Conservation (phyloP, 2,113 vertebrate species). For the Empidonax alnorum region DNA sequence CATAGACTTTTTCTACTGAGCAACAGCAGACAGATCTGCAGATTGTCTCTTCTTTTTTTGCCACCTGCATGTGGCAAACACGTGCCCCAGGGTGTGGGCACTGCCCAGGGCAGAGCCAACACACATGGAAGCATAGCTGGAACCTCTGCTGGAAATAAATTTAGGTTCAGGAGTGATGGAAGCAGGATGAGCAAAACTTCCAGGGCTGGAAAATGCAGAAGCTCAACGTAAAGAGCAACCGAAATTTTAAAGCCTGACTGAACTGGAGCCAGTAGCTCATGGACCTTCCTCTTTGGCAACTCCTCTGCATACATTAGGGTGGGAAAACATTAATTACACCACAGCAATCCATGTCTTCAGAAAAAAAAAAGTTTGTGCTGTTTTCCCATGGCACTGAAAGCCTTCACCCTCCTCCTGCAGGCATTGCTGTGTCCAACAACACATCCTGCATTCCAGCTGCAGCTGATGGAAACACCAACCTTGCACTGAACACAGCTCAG, state of each 20-base stretch:
- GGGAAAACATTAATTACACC: background rate
- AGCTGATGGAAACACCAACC: background rate
- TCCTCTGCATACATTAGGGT: background rate
- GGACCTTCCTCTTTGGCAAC: conserved; percentile 2
- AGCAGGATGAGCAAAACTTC: background rate
- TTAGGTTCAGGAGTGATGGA: background rate
- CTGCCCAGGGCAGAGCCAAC: background rate
- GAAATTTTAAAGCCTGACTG: background rate
- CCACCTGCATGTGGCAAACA: background rate
- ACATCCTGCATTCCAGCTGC: background rate
- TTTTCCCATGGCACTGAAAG: background rate
- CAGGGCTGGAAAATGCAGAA: background rate
- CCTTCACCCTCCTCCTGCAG: background rate
- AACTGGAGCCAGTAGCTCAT: background rate
- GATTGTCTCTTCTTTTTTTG: background rate
- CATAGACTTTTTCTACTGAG: background rate
- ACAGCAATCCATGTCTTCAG: background rate
- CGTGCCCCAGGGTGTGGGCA: background rate
- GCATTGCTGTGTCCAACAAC: rapidly evolving
- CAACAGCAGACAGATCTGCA: background rate
- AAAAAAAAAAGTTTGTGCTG: background rate
- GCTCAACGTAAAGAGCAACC: background rate
- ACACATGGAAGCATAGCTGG: rapidly evolving
- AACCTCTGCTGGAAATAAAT: background rate
- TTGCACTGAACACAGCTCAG: background rate